These are phyloP conservation scores for Villa cingulata DNA, from an alignment of 2,888 invertebrate genomes.

Conservation along the genomic window DNA sequence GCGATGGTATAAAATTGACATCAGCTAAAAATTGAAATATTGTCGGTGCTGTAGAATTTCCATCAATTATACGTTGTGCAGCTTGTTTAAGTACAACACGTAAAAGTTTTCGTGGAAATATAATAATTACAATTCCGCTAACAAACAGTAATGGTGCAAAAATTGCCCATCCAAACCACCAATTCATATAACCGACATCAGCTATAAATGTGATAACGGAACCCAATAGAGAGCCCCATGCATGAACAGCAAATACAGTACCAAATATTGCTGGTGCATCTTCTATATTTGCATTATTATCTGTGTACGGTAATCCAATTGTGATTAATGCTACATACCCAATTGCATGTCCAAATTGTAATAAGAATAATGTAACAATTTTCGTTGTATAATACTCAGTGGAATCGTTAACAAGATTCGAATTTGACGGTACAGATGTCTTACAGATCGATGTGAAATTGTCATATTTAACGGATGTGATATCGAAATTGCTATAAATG, in stretches of 20 bases:
- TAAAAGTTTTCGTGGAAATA: slow-evolving; percentile 44
- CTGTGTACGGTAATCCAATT: slow-evolving; percentile 45
- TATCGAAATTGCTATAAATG: not conserved
- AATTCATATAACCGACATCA: slow-evolving; percentile 23
- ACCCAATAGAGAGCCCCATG: slow-evolving; percentile 33
- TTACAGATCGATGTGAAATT: not conserved
- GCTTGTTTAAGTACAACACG: slow-evolving; percentile 41
- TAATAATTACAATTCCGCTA: slow-evolving; percentile 38
- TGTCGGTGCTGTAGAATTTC: slow-evolving; percentile 21
- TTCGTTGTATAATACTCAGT: slow-evolving; percentile 26
- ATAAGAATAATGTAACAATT: slow-evolving; percentile 36
- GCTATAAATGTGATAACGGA: slow-evolving; percentile 29
- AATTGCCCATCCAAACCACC: slow-evolving; percentile 42
- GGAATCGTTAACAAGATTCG: not conserved
- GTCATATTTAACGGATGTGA: slow-evolving; percentile 8
- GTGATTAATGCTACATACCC: slow-evolving; percentile 40
- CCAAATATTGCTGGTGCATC: slow-evolving; percentile 39
- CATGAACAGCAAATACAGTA: slow-evolving; percentile 26
- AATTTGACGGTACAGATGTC: not conserved
- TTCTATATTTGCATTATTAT: slow-evolving; percentile 43
- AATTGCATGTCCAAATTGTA: slow-evolving; percentile 39
- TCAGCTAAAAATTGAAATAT: slow-evolving; percentile 28
- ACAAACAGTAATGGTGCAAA: slow-evolving; percentile 37
- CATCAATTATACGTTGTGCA: slow-evolving; percentile 41
- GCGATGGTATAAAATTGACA: slow-evolving; percentile 36